A percentile compares a stretch with the other conserved stretches of the same genome.
Conservation (phyloP, 2,797 vertebrate species). For the Chromis chromis region DNA sequence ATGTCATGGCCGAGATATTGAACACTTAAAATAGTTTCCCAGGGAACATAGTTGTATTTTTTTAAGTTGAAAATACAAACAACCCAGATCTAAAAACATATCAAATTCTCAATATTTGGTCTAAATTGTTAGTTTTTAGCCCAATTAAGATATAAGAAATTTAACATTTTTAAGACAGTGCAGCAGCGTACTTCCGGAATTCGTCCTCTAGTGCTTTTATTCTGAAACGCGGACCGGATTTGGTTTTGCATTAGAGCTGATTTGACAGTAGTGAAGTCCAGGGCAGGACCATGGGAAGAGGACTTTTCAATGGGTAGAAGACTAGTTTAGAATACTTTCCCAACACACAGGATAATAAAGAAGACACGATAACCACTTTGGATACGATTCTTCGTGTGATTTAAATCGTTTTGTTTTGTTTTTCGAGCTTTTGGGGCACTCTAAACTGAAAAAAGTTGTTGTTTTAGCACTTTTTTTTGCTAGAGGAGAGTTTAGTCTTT, state of each 20-base stretch:
- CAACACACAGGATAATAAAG: constrained; percentile 18
- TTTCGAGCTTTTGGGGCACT: not conserved
- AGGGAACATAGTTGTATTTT: no score
- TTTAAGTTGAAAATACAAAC: no score
- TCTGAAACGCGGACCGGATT: constrained; percentile 58
- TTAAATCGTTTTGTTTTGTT: not conserved
- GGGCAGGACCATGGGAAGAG: constrained; percentile 63
- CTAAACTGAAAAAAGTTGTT: not conserved
- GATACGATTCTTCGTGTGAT: not conserved
- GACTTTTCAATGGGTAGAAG: constrained; percentile 61
- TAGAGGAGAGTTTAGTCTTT: constrained; percentile 31
- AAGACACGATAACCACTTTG: not conserved
- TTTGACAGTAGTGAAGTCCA: constrained; percentile 55
- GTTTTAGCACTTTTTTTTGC: constrained; percentile 28
- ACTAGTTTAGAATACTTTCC: constrained; percentile 49
- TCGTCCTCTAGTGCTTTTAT: constrained; percentile 42
- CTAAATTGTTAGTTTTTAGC: no score
- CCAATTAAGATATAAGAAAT: no score
- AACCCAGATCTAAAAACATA: no score
- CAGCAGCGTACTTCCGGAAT: not conserved
- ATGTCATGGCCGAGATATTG: no score
- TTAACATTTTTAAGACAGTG: no score
- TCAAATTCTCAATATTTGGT: no score
- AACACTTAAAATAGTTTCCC: no score
- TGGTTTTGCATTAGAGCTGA: accelerated